Evolutionary conservation across 1,140 invertebrate genomes (phyloP), one percentile per base, ranked within the genome.

Genomic region (Aphaenogaster rudis): DNA sequence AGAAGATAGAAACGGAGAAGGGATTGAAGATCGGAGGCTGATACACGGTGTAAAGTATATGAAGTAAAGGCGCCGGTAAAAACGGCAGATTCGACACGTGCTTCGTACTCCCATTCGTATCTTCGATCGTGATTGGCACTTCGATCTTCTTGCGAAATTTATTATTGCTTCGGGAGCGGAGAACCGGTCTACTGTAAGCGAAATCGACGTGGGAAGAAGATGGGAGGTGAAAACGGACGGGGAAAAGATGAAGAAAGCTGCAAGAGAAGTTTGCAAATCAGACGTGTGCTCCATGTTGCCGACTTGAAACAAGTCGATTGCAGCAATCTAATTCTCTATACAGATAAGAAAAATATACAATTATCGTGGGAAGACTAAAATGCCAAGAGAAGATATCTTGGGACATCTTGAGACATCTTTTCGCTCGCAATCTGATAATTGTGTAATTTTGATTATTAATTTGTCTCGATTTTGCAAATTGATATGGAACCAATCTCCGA

Each of bases 21-120:
- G 48, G 86, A 82, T 69, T 69, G 52, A 61, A 71, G 64, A 81
- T 69, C 54, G 50, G 54, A 66, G 45, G 52, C 77, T 82, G 78
- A 82, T 86, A 86, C 74, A 79, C 48, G 61, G 82, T 86, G 76
- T 69, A 57, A 86, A 86, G 82, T 78, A 67, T 79, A 67, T 76
- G 69, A 76, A 74, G 54, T 84, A 76, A 84, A 84, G 69, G 80
- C 71, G 80, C 80, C 80, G 80, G 67, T 84, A 84, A 84, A 84
- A 84, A 84, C 69, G 69, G 80, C 80, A 61, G 80, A 84, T 84
- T 84, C 80, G 80, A 84, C 80, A 84, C 80, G 80, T 84, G 69
- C 80, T 84, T 84, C 80, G 54, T 84, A 84, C 80, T 84, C 69
- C 80, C 69, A 84, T 84, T 84, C 69, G 80, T 84, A 84, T 84